Percentiles rank a stretch among this genome's conserved stretches.
Conservation (phyloP, 2,888 invertebrate genomes). For the Octodonta nipae region DNA sequence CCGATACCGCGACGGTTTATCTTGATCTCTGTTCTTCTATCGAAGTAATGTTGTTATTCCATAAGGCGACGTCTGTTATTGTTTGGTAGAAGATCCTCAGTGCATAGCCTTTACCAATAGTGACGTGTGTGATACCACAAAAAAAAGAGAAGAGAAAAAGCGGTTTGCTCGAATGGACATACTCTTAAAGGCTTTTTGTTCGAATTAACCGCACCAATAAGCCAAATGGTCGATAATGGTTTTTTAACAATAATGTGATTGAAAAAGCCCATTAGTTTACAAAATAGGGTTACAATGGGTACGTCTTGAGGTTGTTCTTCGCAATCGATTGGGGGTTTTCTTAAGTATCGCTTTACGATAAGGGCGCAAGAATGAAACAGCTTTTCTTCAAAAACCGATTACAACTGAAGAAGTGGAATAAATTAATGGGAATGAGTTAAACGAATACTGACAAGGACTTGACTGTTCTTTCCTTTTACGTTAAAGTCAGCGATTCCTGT, state of each 20-base stretch:
- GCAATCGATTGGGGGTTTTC: too few relatives aligned
- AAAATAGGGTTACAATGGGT: slow-evolving; percentile 7
- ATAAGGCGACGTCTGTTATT: slow-evolving; percentile 21
- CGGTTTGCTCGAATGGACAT: slow-evolving; percentile 16
- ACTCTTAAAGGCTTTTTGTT: slow-evolving; percentile 20
- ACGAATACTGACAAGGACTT: too few relatives aligned
- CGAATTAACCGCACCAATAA: slow-evolving; percentile 21
- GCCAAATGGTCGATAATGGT: slow-evolving; percentile 18
- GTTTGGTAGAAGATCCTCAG: slow-evolving; percentile 16
- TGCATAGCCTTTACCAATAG: slow-evolving; percentile 8
- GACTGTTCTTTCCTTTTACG: too few relatives aligned
- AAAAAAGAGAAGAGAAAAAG: too few relatives aligned
- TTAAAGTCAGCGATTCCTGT: too few relatives aligned
- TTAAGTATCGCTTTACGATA: too few relatives aligned
- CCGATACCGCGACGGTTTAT: slow-evolving; percentile 18
- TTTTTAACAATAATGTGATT: slow-evolving; percentile 13
- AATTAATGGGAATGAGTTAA: too few relatives aligned
- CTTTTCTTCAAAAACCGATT: too few relatives aligned
- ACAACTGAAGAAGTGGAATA: too few relatives aligned
- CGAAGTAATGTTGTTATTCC: slow-evolving; percentile 23
- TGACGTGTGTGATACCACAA: slow-evolving; percentile 15
- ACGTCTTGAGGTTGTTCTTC: slow-evolving; percentile 8
- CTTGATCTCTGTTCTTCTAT: slow-evolving; percentile 23
- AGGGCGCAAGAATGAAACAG: too few relatives aligned
- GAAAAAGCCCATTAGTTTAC: too few relatives aligned